phyloP scores from a whole-genome alignment of 2,888 invertebrate genomes.

The Nasonovia ribisnigri region DNA sequence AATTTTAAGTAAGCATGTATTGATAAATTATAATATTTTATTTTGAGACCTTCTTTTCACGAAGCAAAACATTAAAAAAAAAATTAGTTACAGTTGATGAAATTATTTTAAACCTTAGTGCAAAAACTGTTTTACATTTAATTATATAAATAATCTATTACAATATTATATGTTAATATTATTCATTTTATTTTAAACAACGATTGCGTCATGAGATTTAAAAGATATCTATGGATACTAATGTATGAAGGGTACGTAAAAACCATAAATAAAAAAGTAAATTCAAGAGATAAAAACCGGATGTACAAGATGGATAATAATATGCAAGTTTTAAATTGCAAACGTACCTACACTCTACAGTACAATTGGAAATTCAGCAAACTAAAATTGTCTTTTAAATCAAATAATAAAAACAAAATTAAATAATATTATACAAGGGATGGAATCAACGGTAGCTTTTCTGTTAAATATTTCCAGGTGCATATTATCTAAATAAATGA shows the following conservation, averaged over 20 bases:
- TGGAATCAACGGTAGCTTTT: neutral
- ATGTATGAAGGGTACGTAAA: neutral
- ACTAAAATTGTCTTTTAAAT: neutral
- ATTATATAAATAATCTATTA: neutral
- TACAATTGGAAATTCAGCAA: neutral
- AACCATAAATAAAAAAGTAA: neutral
- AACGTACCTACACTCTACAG: neutral
- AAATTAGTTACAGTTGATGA: neutral
- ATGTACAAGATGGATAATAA: neutral
- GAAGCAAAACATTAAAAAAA: neutral
- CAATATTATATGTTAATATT: neutral
- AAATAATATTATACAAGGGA: neutral
- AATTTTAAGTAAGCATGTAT: slow-evolving; percentile 26
- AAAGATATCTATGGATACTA: neutral
- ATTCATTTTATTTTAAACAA: neutral
- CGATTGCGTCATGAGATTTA: neutral
- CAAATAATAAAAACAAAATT: slow-evolving; percentile 30
- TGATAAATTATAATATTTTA: neutral
- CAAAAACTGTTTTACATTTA: neutral
- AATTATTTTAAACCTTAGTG: neutral
- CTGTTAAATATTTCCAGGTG: slow-evolving; percentile 20
- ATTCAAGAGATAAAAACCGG: neutral
- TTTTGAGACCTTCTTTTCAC: neutral
- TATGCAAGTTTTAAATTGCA: slow-evolving; percentile 33
- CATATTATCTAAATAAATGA: neutral